phyloP scores from a whole-genome alignment of 1,140 invertebrate species.

The Cydia strobilella region DNA sequence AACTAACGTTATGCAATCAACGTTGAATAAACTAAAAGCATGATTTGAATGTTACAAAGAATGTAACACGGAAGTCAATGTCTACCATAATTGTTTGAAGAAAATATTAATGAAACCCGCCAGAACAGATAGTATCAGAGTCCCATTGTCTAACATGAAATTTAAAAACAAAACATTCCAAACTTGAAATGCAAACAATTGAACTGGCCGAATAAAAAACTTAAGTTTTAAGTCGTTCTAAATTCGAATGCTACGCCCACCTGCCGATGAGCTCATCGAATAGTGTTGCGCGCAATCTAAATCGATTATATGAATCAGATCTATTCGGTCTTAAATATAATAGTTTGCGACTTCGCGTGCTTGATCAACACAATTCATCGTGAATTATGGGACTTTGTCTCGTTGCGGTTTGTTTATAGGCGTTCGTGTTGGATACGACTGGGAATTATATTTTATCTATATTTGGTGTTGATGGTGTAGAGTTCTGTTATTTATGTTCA shows the following conservation, averaged over 20 bases:
- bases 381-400: slow-evolving; percentile 68
- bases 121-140: slow-evolving; percentile 4
- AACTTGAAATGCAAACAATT: slow-evolving; percentile 13
- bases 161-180: slow-evolving; percentile 22
- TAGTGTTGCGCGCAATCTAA: slow-evolving; percentile 46
- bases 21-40: slow-evolving; percentile 20
- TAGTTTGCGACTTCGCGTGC: slow-evolving; percentile 59
- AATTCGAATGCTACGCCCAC: slow-evolving; percentile 47
- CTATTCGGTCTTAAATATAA: slow-evolving; percentile 48
- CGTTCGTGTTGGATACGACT: slow-evolving; percentile 52
- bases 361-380: slow-evolving; percentile 65
- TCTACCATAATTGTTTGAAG: slow-evolving; percentile 22
- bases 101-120: not conserved
- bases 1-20: slow-evolving; percentile 14
- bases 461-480: slow-evolving; percentile 39
- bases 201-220: slow-evolving; percentile 24
- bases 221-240: slow-evolving; percentile 27
- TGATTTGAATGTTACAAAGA: slow-evolving; percentile 21
- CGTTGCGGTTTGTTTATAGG: slow-evolving; percentile 66
- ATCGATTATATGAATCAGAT: slow-evolving; percentile 42
- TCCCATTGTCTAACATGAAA: slow-evolving; percentile 24
- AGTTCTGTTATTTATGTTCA: slow-evolving; percentile 22
- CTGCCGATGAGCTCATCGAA: slow-evolving; percentile 49
- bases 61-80: slow-evolving; percentile 19
- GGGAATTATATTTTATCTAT: slow-evolving; percentile 46